Evolutionary conservation across 2,113 vertebrate genomes (phyloP).

Genomic region (Cervus canadensis): DNA sequence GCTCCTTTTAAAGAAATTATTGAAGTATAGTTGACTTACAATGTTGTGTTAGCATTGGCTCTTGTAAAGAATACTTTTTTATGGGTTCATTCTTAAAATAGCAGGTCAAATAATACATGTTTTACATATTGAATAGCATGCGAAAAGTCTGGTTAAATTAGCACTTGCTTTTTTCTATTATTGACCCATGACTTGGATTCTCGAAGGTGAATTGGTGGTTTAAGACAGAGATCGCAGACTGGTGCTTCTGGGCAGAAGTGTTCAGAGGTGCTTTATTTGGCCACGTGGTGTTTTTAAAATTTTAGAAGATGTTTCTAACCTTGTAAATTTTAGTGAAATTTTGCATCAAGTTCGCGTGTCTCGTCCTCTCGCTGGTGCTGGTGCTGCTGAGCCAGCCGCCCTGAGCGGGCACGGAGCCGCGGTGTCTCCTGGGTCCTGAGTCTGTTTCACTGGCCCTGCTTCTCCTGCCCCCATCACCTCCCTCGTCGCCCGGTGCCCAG

Average conservation of each 20-base stretch:
- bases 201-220: background rate
- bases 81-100: background rate
- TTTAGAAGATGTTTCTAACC: background rate
- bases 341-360: background rate
- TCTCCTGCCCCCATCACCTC: rapidly evolving
- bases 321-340: background rate
- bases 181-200: background rate
- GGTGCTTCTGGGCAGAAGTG: background rate
- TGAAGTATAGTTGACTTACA: background rate
- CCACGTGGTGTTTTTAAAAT: background rate
- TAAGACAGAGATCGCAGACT: background rate
- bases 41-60: background rate
- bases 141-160: background rate
- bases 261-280: background rate
- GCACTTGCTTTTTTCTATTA: background rate
- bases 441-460: background rate
- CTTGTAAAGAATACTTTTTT: background rate
- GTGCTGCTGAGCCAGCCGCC: background rate
- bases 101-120: background rate
- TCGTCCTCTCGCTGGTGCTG: background rate
- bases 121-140: background rate
- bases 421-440: background rate
- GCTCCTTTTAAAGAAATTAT: background rate
- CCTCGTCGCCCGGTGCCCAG: rapidly evolving
- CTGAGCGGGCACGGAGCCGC: background rate